Percentiles rank a stretch among this genome's conserved stretches.
These are phyloP conservation scores for Dichetophora obliterata DNA, from an alignment of 2,888 invertebrate species.

Conservation along the genomic window DNA sequence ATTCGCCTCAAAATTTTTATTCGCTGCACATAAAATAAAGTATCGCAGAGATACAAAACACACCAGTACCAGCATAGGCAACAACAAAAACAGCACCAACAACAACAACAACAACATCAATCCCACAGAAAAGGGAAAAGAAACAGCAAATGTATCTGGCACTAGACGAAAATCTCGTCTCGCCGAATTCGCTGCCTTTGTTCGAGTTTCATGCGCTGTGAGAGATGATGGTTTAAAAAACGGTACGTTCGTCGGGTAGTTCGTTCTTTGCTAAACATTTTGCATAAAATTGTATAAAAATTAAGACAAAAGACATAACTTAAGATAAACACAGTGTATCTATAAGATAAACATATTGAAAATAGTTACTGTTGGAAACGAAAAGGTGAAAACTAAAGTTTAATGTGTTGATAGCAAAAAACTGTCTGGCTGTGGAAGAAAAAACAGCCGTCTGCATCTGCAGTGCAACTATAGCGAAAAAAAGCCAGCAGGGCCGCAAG, in stretches of 20 bases:
- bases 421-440: not conserved
- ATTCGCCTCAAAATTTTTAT: conserved; percentile 17
- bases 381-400: not conserved
- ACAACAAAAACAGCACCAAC: conserved; percentile 13
- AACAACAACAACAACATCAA: conserved; percentile 2
- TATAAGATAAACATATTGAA: not conserved
- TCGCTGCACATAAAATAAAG: conserved; percentile 7
- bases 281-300: conserved; percentile 34
- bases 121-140: not conserved
- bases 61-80: not conserved
- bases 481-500: not conserved
- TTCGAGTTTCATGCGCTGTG: conserved; percentile 9
- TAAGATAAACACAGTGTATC: not conserved
- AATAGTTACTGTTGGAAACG: not conserved
- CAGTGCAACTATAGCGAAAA: conserved; percentile 25
- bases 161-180: conserved; percentile 29
- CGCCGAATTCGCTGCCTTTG: conserved; percentile 37
- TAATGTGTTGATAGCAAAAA: not conserved
- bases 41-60: not conserved
- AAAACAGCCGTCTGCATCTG: conserved; percentile 7
- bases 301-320: conserved; percentile 34
- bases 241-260: conserved; percentile 27
- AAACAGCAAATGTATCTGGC: conserved; percentile 26
- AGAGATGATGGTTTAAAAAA: conserved; percentile 14
- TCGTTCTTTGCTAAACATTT: conserved; percentile 25